A percentile compares a stretch with the other conserved stretches of the same genome.
phyloP scores from a whole-genome alignment of 2,888 invertebrate species.

The Melinopterus prodromus region DNA sequence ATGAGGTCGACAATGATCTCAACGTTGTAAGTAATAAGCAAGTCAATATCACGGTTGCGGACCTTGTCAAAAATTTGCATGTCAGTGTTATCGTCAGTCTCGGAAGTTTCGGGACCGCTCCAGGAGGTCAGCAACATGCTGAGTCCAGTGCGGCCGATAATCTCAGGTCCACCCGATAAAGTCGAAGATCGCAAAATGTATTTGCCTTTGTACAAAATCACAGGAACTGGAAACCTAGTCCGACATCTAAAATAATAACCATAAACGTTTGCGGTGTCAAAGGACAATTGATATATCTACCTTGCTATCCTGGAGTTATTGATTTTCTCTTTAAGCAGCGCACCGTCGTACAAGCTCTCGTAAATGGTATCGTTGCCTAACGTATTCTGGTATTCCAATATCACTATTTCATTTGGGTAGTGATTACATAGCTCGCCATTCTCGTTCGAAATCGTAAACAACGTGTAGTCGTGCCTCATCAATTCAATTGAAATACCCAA shows the following conservation, averaged over 20 bases:
- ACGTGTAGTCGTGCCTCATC: constrained; percentile 73
- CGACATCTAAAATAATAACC: constrained; percentile 65
- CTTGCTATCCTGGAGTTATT: constrained; percentile 73
- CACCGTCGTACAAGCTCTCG: constrained; percentile 66
- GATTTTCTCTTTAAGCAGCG: constrained; percentile 70
- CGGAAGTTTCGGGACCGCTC: not conserved
- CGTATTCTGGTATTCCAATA: constrained; percentile 34
- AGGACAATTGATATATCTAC: constrained; percentile 42
- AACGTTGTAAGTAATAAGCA: constrained; percentile 74
- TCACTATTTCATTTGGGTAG: constrained; percentile 64
- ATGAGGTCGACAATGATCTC: constrained; percentile 81
- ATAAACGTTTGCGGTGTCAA: not conserved
- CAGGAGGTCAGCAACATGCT: not conserved
- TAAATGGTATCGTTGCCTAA: constrained; percentile 61
- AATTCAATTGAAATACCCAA: constrained; percentile 63
- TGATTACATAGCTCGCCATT: constrained; percentile 73
- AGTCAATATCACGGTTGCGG: constrained; percentile 72
- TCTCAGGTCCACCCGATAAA: constrained; percentile 76
- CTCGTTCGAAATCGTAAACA: constrained; percentile 70
- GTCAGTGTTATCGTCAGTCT: constrained; percentile 45
- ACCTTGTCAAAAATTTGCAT: constrained; percentile 70
- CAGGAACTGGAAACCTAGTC: constrained; percentile 79
- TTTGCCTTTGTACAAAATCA: constrained; percentile 78
- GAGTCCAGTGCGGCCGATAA: constrained; percentile 68
- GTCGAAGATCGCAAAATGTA: constrained; percentile 79